These are phyloP conservation scores for Corapipo altera DNA, from an alignment of 2,113 vertebrate species.

Conservation along the genomic window DNA sequence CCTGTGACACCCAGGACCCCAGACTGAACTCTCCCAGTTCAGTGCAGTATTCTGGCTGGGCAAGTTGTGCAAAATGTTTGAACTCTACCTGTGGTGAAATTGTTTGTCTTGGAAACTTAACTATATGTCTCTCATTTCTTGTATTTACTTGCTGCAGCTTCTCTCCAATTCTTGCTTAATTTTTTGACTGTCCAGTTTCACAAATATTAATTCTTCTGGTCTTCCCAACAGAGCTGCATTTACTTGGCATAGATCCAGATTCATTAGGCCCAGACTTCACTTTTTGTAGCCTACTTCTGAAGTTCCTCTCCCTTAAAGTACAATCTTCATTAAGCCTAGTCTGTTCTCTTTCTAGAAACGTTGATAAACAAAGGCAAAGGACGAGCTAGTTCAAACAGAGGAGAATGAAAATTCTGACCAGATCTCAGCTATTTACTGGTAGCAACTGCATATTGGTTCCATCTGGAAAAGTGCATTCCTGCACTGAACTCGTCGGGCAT, in stretches of 20 bases:
- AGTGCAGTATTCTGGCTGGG: not conserved
- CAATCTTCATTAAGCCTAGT: not conserved
- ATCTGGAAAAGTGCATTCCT: not conserved
- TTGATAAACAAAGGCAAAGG: not conserved
- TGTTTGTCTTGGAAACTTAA: not conserved
- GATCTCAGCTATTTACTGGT: not conserved
- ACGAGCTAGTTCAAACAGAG: not conserved
- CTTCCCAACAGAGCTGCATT: not conserved
- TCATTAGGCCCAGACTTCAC: not conserved
- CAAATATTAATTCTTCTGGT: not conserved
- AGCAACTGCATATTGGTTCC: not conserved
- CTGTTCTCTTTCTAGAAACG: not conserved
- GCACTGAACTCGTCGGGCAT: not conserved
- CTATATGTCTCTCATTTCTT: not conserved
- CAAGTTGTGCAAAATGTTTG: not conserved
- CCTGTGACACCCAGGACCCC: not conserved
- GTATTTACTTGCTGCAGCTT: not conserved
- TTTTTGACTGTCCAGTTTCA: not conserved
- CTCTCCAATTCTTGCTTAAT: not conserved
- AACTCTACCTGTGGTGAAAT: not conserved
- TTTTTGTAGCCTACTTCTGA: not conserved
- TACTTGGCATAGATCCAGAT: not conserved
- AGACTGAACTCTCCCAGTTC: not conserved
- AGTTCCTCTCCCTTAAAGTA: not conserved
- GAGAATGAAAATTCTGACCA: not conserved